These are phyloP conservation scores for Bombus superbus DNA, from an alignment of 1,140 invertebrate genomes.

Conservation along the genomic window DNA sequence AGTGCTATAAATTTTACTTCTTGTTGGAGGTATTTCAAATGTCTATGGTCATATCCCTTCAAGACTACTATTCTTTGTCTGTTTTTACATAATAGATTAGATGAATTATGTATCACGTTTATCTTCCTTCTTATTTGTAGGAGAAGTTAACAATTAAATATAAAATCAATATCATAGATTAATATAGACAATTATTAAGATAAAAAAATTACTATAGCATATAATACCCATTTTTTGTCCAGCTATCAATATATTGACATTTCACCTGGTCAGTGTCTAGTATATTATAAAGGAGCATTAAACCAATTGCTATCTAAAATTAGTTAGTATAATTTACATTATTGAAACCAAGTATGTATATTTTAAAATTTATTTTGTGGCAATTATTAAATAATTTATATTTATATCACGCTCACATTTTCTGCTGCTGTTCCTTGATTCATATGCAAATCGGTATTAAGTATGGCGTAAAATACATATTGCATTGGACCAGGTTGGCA, in stretches of 20 bases:
- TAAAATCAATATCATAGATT: not conserved
- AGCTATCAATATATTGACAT: constrained; percentile 49
- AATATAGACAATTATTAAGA: not conserved
- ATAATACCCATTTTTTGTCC: constrained; percentile 66
- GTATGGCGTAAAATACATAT: constrained; percentile 70
- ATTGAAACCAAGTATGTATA: not conserved
- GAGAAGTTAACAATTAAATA: not conserved
- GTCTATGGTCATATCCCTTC: constrained; percentile 68
- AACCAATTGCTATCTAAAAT: constrained; percentile 62
- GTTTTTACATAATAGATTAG: not conserved
- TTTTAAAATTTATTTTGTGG: not conserved
- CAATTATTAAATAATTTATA: not conserved
- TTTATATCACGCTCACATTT: constrained; percentile 25
- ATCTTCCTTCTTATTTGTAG: not conserved
- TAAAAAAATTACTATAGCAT: not conserved
- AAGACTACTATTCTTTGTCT: constrained; percentile 70
- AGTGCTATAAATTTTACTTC: constrained; percentile 58
- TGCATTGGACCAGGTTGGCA: not conserved
- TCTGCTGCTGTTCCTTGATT: constrained; percentile 55
- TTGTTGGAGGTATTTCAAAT: constrained; percentile 65
- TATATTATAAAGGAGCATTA: constrained; percentile 59
- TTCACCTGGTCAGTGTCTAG: constrained; percentile 52
- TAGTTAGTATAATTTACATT: not conserved
- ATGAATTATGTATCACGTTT: constrained; percentile 4
- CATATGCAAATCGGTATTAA: constrained; percentile 64